phyloP scores from a whole-genome alignment of 2,113 vertebrate genomes.

The Aplodontia rufa region DNA sequence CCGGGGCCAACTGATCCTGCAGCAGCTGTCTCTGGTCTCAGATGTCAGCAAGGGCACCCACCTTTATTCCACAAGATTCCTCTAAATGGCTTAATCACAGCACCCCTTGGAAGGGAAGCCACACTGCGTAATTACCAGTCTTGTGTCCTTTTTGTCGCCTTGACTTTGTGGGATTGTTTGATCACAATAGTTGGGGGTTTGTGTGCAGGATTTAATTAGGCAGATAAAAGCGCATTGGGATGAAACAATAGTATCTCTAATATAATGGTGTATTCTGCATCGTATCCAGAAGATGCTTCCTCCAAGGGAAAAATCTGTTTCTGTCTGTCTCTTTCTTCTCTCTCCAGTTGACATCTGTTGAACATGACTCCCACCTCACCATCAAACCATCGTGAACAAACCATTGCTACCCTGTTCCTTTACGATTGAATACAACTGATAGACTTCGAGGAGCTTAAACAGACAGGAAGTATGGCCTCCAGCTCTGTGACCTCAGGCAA shows the following conservation, averaged over 20 bases:
- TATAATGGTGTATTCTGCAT: slow-evolving; percentile 55
- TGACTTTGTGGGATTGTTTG: slow-evolving; percentile 54
- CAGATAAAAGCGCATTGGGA: slow-evolving; percentile 52
- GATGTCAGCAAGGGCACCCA: neutral
- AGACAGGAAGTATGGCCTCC: neutral
- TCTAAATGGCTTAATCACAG: slow-evolving; percentile 31
- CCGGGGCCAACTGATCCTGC: neutral
- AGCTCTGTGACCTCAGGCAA: neutral
- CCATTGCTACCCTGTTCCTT: neutral
- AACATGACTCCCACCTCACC: neutral
- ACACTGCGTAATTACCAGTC: slow-evolving; percentile 52
- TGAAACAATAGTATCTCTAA: slow-evolving; percentile 66
- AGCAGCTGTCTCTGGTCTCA: neutral
- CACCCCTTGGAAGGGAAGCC: neutral
- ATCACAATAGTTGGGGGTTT: slow-evolving; percentile 62
- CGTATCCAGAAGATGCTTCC: slow-evolving; percentile 44
- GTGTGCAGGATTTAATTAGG: slow-evolving; percentile 67
- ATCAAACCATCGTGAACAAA: neutral
- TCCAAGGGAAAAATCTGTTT: neutral
- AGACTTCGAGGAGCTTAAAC: neutral
- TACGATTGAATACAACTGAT: no score
- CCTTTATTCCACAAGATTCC: neutral
- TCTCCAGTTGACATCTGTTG: neutral
- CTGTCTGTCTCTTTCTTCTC: neutral
- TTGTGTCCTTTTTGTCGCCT: slow-evolving; percentile 47